These are phyloP conservation scores for Halocynthia roretzi DNA, from an alignment of 23 tunicate species.

Conservation along the genomic window DNA sequence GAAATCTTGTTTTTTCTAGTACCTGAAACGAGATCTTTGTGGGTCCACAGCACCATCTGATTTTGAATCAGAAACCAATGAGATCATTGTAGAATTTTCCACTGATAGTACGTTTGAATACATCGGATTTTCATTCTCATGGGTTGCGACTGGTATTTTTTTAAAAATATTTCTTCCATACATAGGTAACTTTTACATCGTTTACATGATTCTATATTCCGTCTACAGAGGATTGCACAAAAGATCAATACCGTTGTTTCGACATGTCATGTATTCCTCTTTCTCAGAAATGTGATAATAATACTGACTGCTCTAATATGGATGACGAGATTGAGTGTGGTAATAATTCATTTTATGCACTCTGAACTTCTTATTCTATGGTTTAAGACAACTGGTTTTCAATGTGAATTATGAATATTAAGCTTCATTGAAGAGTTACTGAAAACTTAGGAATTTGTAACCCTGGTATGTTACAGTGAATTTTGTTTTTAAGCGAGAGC, in stretches of 20 bases:
- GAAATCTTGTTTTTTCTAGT: neutral
- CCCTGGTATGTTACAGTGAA: too few relatives aligned
- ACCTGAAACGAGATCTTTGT: neutral
- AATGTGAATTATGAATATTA: too few relatives aligned
- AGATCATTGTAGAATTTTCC: conserved; percentile 8
- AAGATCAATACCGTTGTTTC: neutral
- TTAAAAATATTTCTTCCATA: neutral
- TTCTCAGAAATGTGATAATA: neutral
- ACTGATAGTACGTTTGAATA: conserved; percentile 7
- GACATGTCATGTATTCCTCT: conserved; percentile 8
- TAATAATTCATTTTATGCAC: neutral
- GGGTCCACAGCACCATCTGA: conserved; percentile 5
- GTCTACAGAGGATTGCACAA: neutral
- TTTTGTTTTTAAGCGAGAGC: too few relatives aligned
- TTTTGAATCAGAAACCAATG: conserved; percentile 1
- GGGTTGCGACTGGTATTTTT: conserved; percentile 4
- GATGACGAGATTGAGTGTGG: conserved; percentile 22
- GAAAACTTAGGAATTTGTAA: too few relatives aligned
- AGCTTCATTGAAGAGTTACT: too few relatives aligned
- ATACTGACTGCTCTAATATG: neutral
- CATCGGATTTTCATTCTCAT: conserved; percentile 12
- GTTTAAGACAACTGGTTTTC: too few relatives aligned
- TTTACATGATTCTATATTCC: neutral
- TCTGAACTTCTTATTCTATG: too few relatives aligned
- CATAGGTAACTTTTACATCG: neutral